Conservation (phyloP, 2,888 invertebrate species). For the Drosophila anceps region DNA sequence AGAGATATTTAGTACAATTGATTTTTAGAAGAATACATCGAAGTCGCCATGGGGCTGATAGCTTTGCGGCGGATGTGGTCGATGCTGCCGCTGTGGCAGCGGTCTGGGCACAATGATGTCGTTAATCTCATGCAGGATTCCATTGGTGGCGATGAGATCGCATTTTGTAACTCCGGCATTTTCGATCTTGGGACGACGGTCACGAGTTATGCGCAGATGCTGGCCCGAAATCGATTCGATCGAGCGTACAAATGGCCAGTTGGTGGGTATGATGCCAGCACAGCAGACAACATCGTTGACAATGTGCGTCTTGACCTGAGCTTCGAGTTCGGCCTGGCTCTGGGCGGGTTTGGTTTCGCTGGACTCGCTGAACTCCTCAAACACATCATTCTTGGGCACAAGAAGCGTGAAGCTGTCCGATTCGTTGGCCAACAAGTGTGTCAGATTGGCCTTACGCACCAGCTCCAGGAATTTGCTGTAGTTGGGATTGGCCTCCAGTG, state of each 20-base stretch:
- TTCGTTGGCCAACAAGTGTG: constrained; percentile 78
- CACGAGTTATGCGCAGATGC: constrained; percentile 84
- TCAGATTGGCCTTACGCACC: constrained; percentile 83
- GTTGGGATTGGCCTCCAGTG: constrained; percentile 82
- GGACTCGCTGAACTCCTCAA: constrained; percentile 81
- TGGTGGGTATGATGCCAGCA: constrained; percentile 85
- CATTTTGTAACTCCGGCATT: constrained; percentile 85
- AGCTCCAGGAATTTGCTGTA: constrained; percentile 84
- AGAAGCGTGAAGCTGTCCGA: constrained; percentile 83
- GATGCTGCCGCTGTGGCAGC: constrained; percentile 54
- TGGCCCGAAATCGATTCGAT: constrained; percentile 83
- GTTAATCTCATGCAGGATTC: constrained; percentile 85
- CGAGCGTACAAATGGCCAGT: constrained; percentile 85
- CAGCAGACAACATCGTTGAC: constrained; percentile 85
- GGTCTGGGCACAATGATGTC: constrained; percentile 83
- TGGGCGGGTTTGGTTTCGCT: constrained; percentile 67
- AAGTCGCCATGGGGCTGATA: constrained; percentile 67
- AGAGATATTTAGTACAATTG: constrained; percentile 8
- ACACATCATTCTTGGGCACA: constrained; percentile 85
- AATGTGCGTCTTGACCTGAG: constrained; percentile 83
- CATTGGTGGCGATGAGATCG: constrained; percentile 84
- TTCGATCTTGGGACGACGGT: constrained; percentile 85
- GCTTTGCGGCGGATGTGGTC: constrained; percentile 54
- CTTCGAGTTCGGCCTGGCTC: constrained; percentile 72
- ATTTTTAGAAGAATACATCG: constrained; percentile 74